These are phyloP conservation scores for Synanthedon tipuliformis DNA, from an alignment of 2,888 invertebrate genomes.

Conservation along the genomic window DNA sequence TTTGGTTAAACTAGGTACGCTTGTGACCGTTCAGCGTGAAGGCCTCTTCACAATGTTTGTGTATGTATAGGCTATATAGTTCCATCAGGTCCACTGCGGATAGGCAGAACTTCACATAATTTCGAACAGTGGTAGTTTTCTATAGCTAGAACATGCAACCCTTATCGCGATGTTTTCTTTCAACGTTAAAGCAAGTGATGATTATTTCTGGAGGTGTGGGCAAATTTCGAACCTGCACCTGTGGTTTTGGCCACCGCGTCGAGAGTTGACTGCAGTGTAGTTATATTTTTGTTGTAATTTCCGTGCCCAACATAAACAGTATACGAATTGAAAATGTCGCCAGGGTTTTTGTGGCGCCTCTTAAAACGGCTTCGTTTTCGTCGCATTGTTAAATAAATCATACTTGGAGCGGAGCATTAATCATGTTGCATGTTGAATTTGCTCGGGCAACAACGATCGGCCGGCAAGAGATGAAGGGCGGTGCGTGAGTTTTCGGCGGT, in stretches of 20 bases:
- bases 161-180: no score
- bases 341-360: conserved; percentile 23
- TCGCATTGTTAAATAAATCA: conserved; percentile 44
- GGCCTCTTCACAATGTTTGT: no score
- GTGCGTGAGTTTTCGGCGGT: conserved; percentile 1
- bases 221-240: conserved; percentile 38
- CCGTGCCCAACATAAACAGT: neutral
- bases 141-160: no score
- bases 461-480: conserved; percentile 4
- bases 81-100: no score
- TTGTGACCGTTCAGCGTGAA: no score
- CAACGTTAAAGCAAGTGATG: no score
- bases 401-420: conserved; percentile 40
- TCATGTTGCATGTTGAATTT: conserved; percentile 32
- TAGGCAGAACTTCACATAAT: no score
- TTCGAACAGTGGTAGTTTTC: no score
- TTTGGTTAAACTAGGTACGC: no score
- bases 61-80: no score
- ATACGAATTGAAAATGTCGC: neutral
- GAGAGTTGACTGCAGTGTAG: no score
- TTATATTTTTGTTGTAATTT: neutral
- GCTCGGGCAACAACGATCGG: neutral
- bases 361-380: conserved; percentile 24
- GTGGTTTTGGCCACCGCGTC: neutral
- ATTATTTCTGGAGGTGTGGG: no score